Percentiles rank a stretch among this genome's conserved stretches.
These are phyloP conservation scores for Danaus chrysippus DNA, from an alignment of 2,888 invertebrate genomes.

Conservation along the genomic window DNA sequence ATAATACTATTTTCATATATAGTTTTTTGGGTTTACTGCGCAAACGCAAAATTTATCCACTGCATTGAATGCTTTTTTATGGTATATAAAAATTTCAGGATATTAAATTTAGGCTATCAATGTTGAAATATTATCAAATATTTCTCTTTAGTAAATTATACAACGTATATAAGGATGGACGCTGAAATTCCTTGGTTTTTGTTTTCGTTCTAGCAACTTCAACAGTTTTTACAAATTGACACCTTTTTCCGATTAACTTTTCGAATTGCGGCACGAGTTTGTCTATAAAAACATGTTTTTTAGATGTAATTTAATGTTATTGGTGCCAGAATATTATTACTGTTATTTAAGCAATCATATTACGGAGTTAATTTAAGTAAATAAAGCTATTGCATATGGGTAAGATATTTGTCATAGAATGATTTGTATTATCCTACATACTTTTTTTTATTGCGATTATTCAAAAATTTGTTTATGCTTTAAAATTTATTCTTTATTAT, in stretches of 20 bases:
- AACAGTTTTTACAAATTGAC: slow-evolving; percentile 30
- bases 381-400: background rate
- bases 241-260: slow-evolving; percentile 29
- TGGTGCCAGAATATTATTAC: background rate
- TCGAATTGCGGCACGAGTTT: slow-evolving; percentile 23
- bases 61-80: background rate
- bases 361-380: background rate
- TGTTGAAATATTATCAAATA: background rate
- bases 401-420: background rate
- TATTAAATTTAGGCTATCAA: background rate
- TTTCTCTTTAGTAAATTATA: slow-evolving; percentile 1
- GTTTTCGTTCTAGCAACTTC: slow-evolving; percentile 24
- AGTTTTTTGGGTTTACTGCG: slow-evolving; percentile 12
- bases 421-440: too few species aligned
- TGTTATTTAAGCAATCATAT: background rate
- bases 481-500: background rate
- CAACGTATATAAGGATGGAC: slow-evolving; percentile 1
- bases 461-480: background rate
- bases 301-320: slow-evolving; percentile 9
- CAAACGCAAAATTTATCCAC: background rate
- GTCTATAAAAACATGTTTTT: slow-evolving; percentile 13
- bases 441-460: too few species aligned
- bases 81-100: background rate
- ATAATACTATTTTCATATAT: slow-evolving; percentile 2
- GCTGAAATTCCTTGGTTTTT: slow-evolving; percentile 12